A percentile compares a stretch with the other conserved stretches of the same genome.
Conservation (phyloP, 2,113 vertebrate genomes). For the Engraulis encrasicolus region DNA sequence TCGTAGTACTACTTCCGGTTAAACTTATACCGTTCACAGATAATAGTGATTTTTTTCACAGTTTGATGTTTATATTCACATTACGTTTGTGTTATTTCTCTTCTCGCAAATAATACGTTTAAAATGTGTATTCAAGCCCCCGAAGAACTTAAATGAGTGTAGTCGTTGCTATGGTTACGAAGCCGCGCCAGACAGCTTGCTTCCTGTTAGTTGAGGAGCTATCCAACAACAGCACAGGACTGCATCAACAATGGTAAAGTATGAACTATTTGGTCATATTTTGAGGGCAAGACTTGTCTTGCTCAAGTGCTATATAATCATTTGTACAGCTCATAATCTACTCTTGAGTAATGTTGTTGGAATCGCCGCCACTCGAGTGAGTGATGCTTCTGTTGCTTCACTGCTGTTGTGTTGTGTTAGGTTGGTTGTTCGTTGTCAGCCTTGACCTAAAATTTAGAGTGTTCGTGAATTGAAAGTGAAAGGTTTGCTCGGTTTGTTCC, state of each 20-base stretch:
- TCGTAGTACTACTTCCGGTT: constrained; percentile 12
- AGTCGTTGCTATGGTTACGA: background rate
- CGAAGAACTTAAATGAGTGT: too few species aligned
- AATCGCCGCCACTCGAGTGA: background rate
- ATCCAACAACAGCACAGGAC: background rate
- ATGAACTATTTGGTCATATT: background rate
- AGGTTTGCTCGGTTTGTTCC: too few species aligned
- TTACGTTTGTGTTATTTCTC: too few species aligned
- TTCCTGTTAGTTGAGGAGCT: background rate
- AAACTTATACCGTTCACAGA: background rate
- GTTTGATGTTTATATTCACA: background rate
- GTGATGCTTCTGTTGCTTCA: background rate
- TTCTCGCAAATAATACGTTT: too few species aligned
- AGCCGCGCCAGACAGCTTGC: background rate
- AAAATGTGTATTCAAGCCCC: too few species aligned
- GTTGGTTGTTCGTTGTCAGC: background rate
- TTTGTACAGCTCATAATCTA: background rate
- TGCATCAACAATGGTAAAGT: constrained; percentile 1
- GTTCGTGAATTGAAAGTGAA: too few species aligned
- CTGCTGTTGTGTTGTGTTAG: background rate
- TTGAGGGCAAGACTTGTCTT: background rate
- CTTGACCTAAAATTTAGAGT: too few species aligned
- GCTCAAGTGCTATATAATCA: background rate
- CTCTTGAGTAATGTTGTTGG: background rate
- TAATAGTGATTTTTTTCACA: background rate